Evolutionary conservation across 1,140 invertebrate species (phyloP), one percentile per base, ranked within the genome.

Genomic region (Trichoplusia ni): DNA sequence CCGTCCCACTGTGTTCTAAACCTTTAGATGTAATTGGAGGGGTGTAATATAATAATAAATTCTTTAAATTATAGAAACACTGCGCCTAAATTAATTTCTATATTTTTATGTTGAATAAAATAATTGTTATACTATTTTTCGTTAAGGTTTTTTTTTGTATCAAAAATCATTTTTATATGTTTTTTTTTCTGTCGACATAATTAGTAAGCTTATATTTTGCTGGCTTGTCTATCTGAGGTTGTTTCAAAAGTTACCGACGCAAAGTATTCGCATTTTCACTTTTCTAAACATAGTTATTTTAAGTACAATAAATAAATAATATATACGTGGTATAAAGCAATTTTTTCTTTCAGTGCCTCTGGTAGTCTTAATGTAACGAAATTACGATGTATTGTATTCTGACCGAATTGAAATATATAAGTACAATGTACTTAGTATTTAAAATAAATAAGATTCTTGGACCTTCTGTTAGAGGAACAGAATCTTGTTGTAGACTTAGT

Each of bases 101-200:
- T 54, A 54, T 35, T 54, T 54, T 54, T 54, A 54, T 54, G 35
- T 54, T 54, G 51, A 54, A 37, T 47, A 27, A 40, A 38, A 27
- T 40, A 42, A 38, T 60, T 35, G 49, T 54, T 64, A 56, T 46
- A 64, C 31, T 56, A 25, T 38, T 46, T 56, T 56, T 64, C 38
- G 27, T 56, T 56, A 29, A 54, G 37, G 37, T 44, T 29, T 62
- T 65, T 65, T 60, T 65, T 61, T 68, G 38, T 54, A 27, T 46
- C 33, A 67, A 29, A 18, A 35, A 61, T 62, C 62, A 65, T 58
- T 69, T n/a, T 59, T 65, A 69, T 69, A 62, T 62, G 60, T 61
- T 62, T 65, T 67, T 47, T 54, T 64, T 51, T 35, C 11, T 46
- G 49, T 64, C 18, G 13, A 37, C 35, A 19, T 64, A 54, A 64